Conservation (phyloP, 2,888 invertebrate genomes). For the Dynastes maya region DNA sequence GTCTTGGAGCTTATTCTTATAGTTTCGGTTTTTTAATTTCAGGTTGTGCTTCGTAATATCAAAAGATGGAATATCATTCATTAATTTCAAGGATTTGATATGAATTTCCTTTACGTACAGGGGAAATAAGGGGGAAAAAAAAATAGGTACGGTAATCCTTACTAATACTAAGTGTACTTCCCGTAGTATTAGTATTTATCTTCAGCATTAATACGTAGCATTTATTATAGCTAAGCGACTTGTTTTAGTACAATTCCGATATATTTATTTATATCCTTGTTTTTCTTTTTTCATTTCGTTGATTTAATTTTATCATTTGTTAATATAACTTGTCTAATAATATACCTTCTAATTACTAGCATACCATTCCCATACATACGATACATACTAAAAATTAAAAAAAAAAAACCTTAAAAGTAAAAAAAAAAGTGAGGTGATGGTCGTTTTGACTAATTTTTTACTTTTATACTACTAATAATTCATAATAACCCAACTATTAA, state of each 20-base stretch:
- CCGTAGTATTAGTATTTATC: too few relatives aligned
- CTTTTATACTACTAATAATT: constrained; percentile 45
- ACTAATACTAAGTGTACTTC: too few relatives aligned
- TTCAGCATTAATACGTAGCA: too few relatives aligned
- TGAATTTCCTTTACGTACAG: too few relatives aligned
- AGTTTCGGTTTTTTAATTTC: not conserved
- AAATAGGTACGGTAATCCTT: not conserved
- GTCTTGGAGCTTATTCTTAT: not conserved
- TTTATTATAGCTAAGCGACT: too few relatives aligned
- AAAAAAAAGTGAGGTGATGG: constrained; percentile 32
- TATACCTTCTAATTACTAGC: not conserved
- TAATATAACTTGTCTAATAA: too few relatives aligned
- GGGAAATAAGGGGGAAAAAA: too few relatives aligned
- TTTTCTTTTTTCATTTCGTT: not conserved
- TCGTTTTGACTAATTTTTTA: constrained; percentile 41
- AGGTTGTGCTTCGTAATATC: too few relatives aligned
- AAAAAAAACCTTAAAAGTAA: not conserved
- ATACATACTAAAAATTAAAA: constrained; percentile 15
- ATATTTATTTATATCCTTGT: too few relatives aligned
- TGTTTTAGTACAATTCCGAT: not conserved
- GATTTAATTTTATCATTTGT: constrained; percentile 3
- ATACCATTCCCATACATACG: constrained; percentile 18
- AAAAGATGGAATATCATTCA: too few relatives aligned
- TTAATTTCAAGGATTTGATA: too few relatives aligned
- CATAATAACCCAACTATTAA: constrained; percentile 30